Conservation (phyloP, 1,140 invertebrate species). For the Agraylea sexmaculata region DNA sequence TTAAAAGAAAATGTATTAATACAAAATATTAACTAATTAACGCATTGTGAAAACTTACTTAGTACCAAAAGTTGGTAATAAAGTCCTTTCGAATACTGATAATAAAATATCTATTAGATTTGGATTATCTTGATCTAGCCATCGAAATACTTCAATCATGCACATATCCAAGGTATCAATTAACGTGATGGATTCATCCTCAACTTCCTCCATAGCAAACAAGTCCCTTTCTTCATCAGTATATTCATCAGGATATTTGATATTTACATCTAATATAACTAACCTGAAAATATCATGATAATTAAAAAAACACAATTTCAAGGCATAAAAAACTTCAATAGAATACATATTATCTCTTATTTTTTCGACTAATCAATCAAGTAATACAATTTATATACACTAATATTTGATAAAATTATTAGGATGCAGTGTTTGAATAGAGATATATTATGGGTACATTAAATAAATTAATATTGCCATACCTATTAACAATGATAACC, state of each 20-base stretch:
- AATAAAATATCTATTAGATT: slow-evolving; percentile 29
- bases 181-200: slow-evolving; percentile 26
- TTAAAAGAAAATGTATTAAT: slow-evolving; percentile 8
- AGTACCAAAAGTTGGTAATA: slow-evolving; percentile 36
- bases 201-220: slow-evolving; percentile 32
- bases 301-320: slow-evolving; percentile 1
- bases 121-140: slow-evolving; percentile 34
- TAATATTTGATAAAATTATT: not conserved
- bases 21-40: slow-evolving; percentile 3
- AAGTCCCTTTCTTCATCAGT: slow-evolving; percentile 12
- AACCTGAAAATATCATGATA: slow-evolving; percentile 24
- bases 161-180: slow-evolving; percentile 32
- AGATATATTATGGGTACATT: not conserved
- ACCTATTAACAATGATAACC: slow-evolving; percentile 34
- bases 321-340: slow-evolving; percentile 1
- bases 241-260: slow-evolving; percentile 23
- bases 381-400: not conserved
- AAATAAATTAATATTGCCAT: slow-evolving; percentile 13
- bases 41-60: slow-evolving; percentile 24
- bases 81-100: slow-evolving; percentile 33
- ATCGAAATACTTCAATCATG: slow-evolving; percentile 35
- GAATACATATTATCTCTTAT: slow-evolving; percentile 5
- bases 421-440: not conserved
- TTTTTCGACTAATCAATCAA: slow-evolving; percentile 1
- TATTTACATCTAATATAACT: slow-evolving; percentile 35